Evolutionary conservation across 2,888 invertebrate species (phyloP), one percentile per base, ranked within the genome.

Genomic region (Aporophyla lueneburgensis): DNA sequence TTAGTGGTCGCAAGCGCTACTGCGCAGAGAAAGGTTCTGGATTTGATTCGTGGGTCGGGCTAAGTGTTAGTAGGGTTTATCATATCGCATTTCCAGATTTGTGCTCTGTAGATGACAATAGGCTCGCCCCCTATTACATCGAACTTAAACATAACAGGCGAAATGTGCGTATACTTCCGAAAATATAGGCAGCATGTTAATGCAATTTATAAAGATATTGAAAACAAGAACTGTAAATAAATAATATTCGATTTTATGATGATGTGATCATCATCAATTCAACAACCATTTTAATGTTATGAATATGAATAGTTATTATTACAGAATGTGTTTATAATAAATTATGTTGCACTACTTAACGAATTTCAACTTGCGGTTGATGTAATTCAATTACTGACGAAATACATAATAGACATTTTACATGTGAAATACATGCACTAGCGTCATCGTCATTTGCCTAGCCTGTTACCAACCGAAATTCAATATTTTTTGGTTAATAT

Each of bases 221-320:
- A 27, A 69, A 58, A 14, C 19, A 24, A 21, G 14, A 56, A 27
- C 4, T 14, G 12, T 56, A 43, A 61, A 70, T 46, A 70, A 21
- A 68, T 68, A 21, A 73, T 24, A 27, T 7, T 27, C 6, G 0
- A n/a, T 40, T 51, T 16, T 24, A 6, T 33, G 6, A 61, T 24
- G 10, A 54, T 19, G 10, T 54, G 10, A 33, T 19, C 12, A 40
- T 46, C 19, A 19, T n/a, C n/a, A n/a, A 54, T 33, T 46, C 43
- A 14, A 5, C 16, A 56, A 62, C 40, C 33, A 56, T 49, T 63
- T 49, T 53, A 46, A 53, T 61, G 24, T 75, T 75, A 49, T 49
- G 74, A 62, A 24, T 76, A 56, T 74, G 74, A 62, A 75, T 21
- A 46, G 7, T 59, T 75, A 75, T 59, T 75, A 75, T 63, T 12